A percentile compares a stretch with the other conserved stretches of the same genome.
Evolutionary conservation across 2,888 invertebrate species (phyloP).

Genomic region (Amiota mariae): DNA sequence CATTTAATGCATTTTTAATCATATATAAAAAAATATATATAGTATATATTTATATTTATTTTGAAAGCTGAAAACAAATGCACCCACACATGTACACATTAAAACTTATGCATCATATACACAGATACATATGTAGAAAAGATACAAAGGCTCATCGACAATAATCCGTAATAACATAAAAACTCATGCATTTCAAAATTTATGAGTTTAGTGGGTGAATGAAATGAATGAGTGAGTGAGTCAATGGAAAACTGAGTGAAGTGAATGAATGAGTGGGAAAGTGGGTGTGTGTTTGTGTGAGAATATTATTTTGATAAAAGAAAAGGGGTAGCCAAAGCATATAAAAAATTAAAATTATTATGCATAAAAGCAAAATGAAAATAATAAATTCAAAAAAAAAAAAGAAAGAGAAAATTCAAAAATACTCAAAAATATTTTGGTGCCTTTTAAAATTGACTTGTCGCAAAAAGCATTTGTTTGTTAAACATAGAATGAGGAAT

Average conservation of each 20-base stretch:
- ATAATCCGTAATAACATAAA: conserved; percentile 54
- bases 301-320: neutral
- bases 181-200: conserved; percentile 49
- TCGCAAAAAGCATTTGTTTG: neutral
- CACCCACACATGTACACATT: conserved; percentile 18
- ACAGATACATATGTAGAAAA: no score
- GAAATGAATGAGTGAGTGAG: no score
- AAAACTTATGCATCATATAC: neutral
- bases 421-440: neutral
- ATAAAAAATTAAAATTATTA: neutral
- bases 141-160: neutral
- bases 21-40: conserved; percentile 46
- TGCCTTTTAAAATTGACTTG: conserved; percentile 8
- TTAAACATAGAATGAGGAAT: no score
- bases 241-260: neutral
- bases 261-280: neutral
- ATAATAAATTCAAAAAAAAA: no score
- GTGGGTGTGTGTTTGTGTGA: neutral
- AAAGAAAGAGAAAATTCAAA: no score
- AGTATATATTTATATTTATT: no score
- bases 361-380: conserved; percentile 2
- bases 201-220: conserved; percentile 14
- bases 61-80: conserved; percentile 21
- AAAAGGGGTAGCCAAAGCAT: no score
- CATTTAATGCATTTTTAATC: conserved; percentile 64